Percentiles rank a stretch among this genome's conserved stretches.
Conservation (phyloP, 2,797 vertebrate species). For the Pipistrellus pygmaeus region DNA sequence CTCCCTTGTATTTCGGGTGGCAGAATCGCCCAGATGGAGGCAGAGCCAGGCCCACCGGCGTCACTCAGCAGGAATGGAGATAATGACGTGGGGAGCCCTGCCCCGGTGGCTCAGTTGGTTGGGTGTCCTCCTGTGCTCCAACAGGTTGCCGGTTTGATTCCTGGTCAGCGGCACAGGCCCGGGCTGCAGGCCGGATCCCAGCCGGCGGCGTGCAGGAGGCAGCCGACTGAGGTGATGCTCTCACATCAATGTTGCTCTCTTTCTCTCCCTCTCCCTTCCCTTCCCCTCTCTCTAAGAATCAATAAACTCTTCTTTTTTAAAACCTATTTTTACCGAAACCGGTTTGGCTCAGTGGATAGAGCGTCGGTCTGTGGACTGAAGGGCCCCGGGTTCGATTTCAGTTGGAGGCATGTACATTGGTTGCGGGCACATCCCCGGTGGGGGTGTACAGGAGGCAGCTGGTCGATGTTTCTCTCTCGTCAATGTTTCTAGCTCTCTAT, state of each 20-base stretch:
- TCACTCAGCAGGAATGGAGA: not conserved
- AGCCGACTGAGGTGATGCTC: not conserved
- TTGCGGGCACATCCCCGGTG: too few relatives aligned
- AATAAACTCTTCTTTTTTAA: not conserved
- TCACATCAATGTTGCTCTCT: too few relatives aligned
- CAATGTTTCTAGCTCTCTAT: too few relatives aligned
- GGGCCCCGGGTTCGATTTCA: too few relatives aligned
- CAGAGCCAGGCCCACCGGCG: not conserved
- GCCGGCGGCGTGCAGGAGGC: too few relatives aligned
- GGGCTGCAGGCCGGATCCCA: not conserved
- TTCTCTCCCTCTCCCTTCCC: not conserved
- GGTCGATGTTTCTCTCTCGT: too few relatives aligned
- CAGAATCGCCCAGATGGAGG: not conserved
- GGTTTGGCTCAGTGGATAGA: too few relatives aligned
- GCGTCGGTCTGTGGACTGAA: too few relatives aligned
- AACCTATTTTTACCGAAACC: not conserved
- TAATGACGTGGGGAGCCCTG: not conserved
- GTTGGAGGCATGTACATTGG: too few relatives aligned
- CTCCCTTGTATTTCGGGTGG: not conserved
- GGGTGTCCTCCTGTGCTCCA: not conserved
- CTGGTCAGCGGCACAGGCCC: not conserved
- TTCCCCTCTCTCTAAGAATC: not conserved
- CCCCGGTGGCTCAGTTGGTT: not conserved
- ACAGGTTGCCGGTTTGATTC: not conserved
- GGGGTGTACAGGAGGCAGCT: too few relatives aligned